A percentile compares a stretch with the other conserved stretches of the same genome.
phyloP scores from a whole-genome alignment of 2,113 vertebrate species.

The Bufo gargarizans region DNA sequence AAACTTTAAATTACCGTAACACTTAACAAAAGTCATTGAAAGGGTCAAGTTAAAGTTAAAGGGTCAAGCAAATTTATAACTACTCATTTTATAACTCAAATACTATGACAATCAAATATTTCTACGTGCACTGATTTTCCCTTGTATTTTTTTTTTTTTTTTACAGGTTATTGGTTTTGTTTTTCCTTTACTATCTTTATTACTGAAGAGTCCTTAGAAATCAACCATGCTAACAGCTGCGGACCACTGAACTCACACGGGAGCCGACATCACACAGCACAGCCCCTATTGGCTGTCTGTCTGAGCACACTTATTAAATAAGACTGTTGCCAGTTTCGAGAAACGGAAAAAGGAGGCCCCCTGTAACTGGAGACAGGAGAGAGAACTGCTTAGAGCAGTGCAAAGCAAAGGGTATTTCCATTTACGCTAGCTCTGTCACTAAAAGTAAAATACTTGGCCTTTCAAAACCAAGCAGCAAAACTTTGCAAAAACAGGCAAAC shows the following conservation, averaged over 20 bases:
- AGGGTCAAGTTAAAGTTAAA: too few species aligned
- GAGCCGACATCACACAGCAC: constrained; percentile 55
- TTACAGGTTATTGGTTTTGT: constrained; percentile 58
- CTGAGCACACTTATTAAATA: constrained; percentile 65
- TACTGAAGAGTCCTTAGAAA: constrained; percentile 58
- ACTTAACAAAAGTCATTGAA: too few species aligned
- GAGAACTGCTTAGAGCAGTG: constrained; percentile 35
- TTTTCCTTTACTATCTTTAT: constrained; percentile 66
- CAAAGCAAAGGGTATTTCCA: constrained; percentile 60
- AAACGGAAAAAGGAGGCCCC: constrained; percentile 63
- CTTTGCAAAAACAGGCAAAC: background rate
- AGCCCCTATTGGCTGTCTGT: constrained; percentile 63
- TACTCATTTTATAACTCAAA: too few species aligned
- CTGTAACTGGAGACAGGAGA: constrained; percentile 57
- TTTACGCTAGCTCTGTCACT: constrained; percentile 22
- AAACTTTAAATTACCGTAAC: too few species aligned
- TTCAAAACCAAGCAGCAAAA: background rate
- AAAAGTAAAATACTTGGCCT: background rate
- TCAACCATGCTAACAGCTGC: constrained; percentile 63
- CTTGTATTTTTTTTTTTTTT: constrained; percentile 64
- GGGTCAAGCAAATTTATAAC: too few species aligned
- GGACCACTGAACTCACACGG: constrained; percentile 60
- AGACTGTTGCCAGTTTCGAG: constrained; percentile 61
- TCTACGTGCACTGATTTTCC: constrained; percentile 28
- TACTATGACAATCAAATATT: background rate